Conservation (phyloP, 2,888 invertebrate genomes). For the Linnaemya tessellans region DNA sequence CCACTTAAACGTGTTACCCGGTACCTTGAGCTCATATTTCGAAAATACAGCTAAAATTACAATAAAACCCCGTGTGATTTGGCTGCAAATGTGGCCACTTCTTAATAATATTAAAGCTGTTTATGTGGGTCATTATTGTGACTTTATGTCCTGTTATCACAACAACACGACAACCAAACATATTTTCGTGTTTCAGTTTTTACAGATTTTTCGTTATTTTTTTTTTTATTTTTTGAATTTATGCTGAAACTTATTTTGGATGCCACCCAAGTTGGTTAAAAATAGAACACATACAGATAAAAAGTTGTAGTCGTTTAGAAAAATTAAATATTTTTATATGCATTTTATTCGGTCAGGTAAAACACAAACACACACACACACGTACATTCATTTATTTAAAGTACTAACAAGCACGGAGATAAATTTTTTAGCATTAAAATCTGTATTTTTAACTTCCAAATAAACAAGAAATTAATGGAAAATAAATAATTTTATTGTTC, state of each 20-base stretch:
- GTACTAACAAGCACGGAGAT: not conserved
- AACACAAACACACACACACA: not conserved
- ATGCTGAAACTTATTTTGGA: constrained; percentile 36
- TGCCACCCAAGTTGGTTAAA: constrained; percentile 53
- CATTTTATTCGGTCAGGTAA: not conserved
- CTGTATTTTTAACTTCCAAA: not conserved
- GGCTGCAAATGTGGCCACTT: constrained; percentile 26
- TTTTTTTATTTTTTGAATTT: constrained; percentile 6
- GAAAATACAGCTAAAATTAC: too few relatives aligned
- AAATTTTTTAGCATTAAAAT: not conserved
- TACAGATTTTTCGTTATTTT: not conserved
- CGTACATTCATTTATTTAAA: not conserved
- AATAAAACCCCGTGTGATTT: not conserved
- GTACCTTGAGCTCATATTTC: not conserved
- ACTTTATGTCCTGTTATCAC: constrained; percentile 40
- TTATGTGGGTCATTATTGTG: constrained; percentile 33
- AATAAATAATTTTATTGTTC: not conserved
- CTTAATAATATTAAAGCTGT: not conserved
- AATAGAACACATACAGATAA: not conserved
- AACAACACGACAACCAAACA: constrained; percentile 34
- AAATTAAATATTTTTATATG: constrained; percentile 1
- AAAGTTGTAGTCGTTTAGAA: not conserved
- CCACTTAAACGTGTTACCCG: not conserved
- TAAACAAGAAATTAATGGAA: not conserved
- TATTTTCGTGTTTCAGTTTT: constrained; percentile 16